Evolutionary conservation across 2,797 vertebrate species (phyloP), one percentile per base, ranked within the genome.

Genomic region (Etheostoma nigrum): DNA sequence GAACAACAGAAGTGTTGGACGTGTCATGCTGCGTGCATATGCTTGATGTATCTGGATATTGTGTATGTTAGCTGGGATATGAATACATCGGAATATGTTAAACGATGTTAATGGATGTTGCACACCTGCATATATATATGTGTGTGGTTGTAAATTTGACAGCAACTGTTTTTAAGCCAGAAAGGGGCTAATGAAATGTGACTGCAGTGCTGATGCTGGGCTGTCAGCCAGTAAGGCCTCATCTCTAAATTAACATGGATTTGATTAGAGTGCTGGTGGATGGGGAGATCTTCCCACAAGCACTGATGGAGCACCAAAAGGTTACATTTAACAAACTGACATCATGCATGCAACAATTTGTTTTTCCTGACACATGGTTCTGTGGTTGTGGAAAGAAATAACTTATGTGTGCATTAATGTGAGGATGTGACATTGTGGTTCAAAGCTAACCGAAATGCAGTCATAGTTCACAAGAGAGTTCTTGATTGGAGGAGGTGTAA

Each of bases 221-320:
- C 76, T 77, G 74, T 78, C 78, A 84, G 79, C 74, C 85, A 81
- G 65, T 74, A 40, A 59, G 25, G 21, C 40, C 54, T 86, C 36
- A 61, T 83, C 74, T 86, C 15, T 60, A 48, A 61, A 87, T 81
- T 51, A 78, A 78, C 73, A 67, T 53, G 9, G 70, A 54, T 67
- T 47, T 58, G 49, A 69, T 27, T 16, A 10, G 9, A 25, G 40
- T 4, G 42, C 64, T 18, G 60, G 9, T 11, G 61, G 55, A 49
- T 25, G 23, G 6, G 40, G 27, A 42, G 42, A 55, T 2, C 55
- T 65, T 57, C 45, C 63, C 51, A 40, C 36, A 40, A 40, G 36
- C 36, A 40, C 36, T 10, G 10, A 40, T 19, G 13, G 33, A 65
- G 54, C 59, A n/a, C 12, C 2, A 47, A 76, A 83, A 86, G 80